Percentiles rank a stretch among this genome's conserved stretches.
Conservation (phyloP, 2,888 invertebrate genomes). For the Tenthredo livida region DNA sequence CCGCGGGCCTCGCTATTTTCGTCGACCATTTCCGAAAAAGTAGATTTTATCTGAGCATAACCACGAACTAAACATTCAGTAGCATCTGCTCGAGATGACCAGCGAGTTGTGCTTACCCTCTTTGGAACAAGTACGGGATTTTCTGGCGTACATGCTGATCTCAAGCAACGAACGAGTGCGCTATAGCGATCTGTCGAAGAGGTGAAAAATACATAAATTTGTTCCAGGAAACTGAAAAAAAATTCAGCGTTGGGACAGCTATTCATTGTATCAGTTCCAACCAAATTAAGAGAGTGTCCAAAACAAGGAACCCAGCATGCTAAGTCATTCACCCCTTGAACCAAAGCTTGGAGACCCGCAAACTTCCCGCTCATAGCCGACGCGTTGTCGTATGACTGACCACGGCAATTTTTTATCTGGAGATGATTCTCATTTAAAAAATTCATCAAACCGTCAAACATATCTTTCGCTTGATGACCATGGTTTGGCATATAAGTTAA, state of each 20-base stretch:
- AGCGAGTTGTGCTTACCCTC: constrained; percentile 55
- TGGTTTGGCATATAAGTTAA: constrained; percentile 31
- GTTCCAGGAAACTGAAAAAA: constrained; percentile 33
- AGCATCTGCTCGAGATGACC: constrained; percentile 54
- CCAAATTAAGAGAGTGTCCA: constrained; percentile 56
- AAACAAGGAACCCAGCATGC: constrained; percentile 57
- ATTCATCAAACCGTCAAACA: constrained; percentile 52
- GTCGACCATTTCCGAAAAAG: constrained; percentile 50
- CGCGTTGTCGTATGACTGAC: constrained; percentile 61
- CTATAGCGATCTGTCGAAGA: constrained; percentile 54
- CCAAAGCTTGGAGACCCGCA: constrained; percentile 55
- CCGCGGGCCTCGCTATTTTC: constrained; percentile 55
- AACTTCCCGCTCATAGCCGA: constrained; percentile 60
- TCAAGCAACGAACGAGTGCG: constrained; percentile 50
- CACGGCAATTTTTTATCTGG: constrained; percentile 59
- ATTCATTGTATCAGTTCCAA: constrained; percentile 47
- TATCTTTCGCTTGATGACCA: constrained; percentile 51
- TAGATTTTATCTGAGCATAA: constrained; percentile 46
- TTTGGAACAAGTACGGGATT: constrained; percentile 53
- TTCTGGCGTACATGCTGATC: constrained; percentile 16
- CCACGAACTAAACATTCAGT: constrained; percentile 42
- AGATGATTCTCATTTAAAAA: constrained; percentile 57
- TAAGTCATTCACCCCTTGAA: constrained; percentile 54
- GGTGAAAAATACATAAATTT: constrained; percentile 42
- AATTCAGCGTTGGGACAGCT: constrained; percentile 17